These are phyloP conservation scores for Manis javanica DNA, from an alignment of 2,797 vertebrate species.

Conservation along the genomic window DNA sequence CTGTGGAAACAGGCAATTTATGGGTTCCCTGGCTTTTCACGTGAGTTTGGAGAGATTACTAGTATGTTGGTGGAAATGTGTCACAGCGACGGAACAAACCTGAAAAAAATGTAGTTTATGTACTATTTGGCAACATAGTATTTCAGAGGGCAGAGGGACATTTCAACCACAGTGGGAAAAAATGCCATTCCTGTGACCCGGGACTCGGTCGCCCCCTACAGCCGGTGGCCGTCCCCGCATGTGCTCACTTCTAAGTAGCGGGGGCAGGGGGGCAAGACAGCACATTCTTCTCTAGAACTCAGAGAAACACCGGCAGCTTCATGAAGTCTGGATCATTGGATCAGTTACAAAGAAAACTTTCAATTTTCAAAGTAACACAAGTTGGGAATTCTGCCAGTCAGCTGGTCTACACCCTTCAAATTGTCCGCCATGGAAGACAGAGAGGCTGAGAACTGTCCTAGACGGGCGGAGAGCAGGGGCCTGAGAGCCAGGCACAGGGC, in stretches of 20 bases:
- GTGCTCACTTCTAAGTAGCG: neutral
- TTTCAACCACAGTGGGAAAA: neutral
- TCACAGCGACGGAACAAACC: neutral
- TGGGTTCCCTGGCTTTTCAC: neutral
- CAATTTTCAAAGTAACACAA: neutral
- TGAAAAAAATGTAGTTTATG: neutral
- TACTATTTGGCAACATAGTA: neutral
- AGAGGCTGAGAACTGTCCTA: neutral
- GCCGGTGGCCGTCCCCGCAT: fast-evolving
- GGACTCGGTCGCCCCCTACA: neutral
- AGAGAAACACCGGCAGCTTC: neutral
- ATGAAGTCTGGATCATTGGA: neutral
- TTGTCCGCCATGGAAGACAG: neutral
- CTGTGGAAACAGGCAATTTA: neutral
- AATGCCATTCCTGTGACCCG: neutral
- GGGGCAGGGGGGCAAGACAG: neutral
- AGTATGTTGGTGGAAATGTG: neutral
- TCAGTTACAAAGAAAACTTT: neutral
- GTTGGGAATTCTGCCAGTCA: neutral
- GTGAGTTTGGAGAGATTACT: neutral
- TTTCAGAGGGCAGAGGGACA: neutral
- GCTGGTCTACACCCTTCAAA: neutral
- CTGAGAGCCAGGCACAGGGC: fast-evolving
- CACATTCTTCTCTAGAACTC: fast-evolving
- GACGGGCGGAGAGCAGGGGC: neutral